Percentiles rank a stretch among this genome's conserved stretches.
Conservation (phyloP, 2,113 vertebrate species). For the Semicossyphus pulcher region DNA sequence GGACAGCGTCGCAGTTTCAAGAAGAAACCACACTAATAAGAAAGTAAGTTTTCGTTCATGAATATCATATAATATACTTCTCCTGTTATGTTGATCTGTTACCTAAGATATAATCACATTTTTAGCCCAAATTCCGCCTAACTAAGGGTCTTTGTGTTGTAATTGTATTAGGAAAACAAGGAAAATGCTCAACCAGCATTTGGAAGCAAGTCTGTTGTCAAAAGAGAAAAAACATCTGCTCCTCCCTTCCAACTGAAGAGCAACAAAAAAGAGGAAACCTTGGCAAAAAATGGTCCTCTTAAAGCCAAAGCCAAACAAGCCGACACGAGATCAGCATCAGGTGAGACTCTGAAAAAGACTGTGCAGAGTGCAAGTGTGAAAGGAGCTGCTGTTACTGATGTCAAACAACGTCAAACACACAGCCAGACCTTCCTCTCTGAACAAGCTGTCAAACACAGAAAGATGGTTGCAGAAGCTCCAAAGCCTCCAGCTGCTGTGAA, state of each 20-base stretch:
- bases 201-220: slow-evolving; percentile 49
- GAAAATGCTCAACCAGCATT: slow-evolving; percentile 76
- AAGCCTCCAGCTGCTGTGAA: slow-evolving; percentile 61
- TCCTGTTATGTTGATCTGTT: background rate
- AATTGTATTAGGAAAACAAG: slow-evolving; percentile 75
- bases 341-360: slow-evolving; percentile 25
- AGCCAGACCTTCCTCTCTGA: slow-evolving; percentile 80
- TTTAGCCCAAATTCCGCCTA: background rate
- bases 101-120: background rate
- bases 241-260: slow-evolving; percentile 58
- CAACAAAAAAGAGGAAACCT: slow-evolving; percentile 34
- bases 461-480: slow-evolving; percentile 74
- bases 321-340: background rate
- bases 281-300: slow-evolving; percentile 9
- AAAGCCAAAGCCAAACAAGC: slow-evolving; percentile 28
- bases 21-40: slow-evolving; percentile 23
- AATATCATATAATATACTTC: background rate
- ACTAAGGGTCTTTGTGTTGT: background rate
- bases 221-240: slow-evolving; percentile 39
- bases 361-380: slow-evolving; percentile 27
- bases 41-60: slow-evolving; percentile 47
- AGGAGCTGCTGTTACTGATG: slow-evolving; percentile 17
- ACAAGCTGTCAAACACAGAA: slow-evolving; percentile 75
- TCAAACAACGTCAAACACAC: slow-evolving; percentile 61
- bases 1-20: slow-evolving; percentile 58